phyloP scores from a whole-genome alignment of 2,888 invertebrate genomes.

The Zygothrica quintamaculata region DNA sequence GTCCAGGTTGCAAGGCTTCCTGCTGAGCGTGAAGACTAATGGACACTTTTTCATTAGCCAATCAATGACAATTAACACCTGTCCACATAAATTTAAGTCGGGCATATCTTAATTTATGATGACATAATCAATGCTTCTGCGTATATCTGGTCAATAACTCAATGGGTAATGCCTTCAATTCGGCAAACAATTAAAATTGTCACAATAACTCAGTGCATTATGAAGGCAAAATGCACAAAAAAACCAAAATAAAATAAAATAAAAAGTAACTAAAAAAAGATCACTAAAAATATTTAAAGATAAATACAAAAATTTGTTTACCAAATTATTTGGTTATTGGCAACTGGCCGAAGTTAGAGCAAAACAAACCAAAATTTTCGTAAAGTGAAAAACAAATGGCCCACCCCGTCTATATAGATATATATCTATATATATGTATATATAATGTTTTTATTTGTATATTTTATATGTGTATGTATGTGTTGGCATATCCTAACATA shows the following conservation, averaged over 20 bases:
- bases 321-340: constrained; percentile 30
- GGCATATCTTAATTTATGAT: constrained; percentile 73
- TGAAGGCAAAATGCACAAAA: constrained; percentile 14
- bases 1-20: constrained; percentile 33
- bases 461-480: too few species aligned
- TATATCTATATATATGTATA: neutral
- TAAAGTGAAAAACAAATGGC: constrained; percentile 61
- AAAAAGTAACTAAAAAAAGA: too few species aligned
- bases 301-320: constrained; percentile 34
- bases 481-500: too few species aligned
- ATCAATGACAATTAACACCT: constrained; percentile 63
- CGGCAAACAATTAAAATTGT: constrained; percentile 69
- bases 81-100: constrained; percentile 56
- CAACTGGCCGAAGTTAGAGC: constrained; percentile 26
- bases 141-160: constrained; percentile 59
- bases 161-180: constrained; percentile 36
- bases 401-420: constrained; percentile 22
- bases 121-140: constrained; percentile 69
- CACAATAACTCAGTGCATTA: constrained; percentile 63
- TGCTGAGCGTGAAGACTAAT: constrained; percentile 43
- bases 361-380: constrained; percentile 1
- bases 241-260: constrained; percentile 8
- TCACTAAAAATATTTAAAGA: constrained; percentile 17
- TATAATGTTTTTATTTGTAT: too few species aligned
- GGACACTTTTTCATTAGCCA: constrained; percentile 53